Conservation (phyloP, 1,140 invertebrate genomes). For the Diachasma alloeum region DNA sequence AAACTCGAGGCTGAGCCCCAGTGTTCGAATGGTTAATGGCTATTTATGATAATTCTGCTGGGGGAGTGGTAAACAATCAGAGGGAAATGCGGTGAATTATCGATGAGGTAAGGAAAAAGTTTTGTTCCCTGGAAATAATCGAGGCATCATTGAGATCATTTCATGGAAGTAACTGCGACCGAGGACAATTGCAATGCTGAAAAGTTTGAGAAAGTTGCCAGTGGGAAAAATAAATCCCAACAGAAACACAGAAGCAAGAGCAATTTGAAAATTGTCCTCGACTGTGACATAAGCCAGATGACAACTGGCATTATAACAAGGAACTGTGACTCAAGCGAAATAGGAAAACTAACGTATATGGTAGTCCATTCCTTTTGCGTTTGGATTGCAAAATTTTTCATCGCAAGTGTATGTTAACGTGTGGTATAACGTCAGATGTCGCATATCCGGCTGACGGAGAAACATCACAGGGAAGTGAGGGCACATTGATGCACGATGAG, state of each 20-base stretch:
- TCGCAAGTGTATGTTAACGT: background rate
- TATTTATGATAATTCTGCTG: too few relatives aligned
- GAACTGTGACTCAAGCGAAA: background rate
- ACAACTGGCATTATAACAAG: background rate
- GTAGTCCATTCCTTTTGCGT: constrained; percentile 19
- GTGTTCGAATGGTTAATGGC: background rate
- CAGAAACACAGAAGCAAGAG: too few relatives aligned
- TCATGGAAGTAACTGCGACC: too few relatives aligned
- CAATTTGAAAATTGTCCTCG: background rate
- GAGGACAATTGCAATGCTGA: too few relatives aligned
- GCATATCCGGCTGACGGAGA: background rate
- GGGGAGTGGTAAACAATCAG: too few relatives aligned
- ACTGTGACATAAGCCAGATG: background rate
- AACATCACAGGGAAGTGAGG: constrained; percentile 18
- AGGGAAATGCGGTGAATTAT: too few relatives aligned
- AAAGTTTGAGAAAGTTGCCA: too few relatives aligned
- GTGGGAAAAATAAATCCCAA: too few relatives aligned
- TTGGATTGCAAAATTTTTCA: constrained; percentile 22
- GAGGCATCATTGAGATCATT: too few relatives aligned
- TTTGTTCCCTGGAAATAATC: too few relatives aligned
- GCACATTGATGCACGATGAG: constrained; percentile 45
- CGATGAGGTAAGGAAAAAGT: too few relatives aligned
- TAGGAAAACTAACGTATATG: background rate
- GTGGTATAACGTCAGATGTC: background rate
- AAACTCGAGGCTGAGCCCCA: background rate